A percentile compares a stretch with the other conserved stretches of the same genome.
phyloP scores from a whole-genome alignment of 2,888 invertebrate genomes.

The Nomada fucata region DNA sequence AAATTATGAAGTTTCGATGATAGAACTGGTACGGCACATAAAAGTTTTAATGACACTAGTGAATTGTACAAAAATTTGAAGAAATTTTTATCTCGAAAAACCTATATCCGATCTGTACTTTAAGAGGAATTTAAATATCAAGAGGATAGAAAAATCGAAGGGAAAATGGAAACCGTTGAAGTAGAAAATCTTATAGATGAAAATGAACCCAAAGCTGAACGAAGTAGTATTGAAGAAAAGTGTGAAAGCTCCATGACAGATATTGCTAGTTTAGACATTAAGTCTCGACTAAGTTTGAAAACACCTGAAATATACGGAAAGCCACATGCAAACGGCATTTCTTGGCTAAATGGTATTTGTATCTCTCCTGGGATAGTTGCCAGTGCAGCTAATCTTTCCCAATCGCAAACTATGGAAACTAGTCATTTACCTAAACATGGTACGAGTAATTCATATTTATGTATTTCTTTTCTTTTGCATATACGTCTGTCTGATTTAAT shows the following conservation, averaged over 20 bases:
- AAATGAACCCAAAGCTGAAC: constrained; percentile 61
- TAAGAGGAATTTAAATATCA: constrained; percentile 37
- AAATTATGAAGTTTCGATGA: constrained; percentile 81
- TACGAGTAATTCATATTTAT: constrained; percentile 56
- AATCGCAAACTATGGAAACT: constrained; percentile 77
- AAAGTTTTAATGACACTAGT: constrained; percentile 66
- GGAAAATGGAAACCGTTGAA: constrained; percentile 69
- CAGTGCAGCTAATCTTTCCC: constrained; percentile 66
- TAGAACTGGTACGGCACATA: constrained; percentile 68
- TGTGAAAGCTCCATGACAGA: constrained; percentile 71
- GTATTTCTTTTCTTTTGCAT: background rate
- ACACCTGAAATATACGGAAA: constrained; percentile 61
- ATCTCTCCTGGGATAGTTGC: constrained; percentile 73
- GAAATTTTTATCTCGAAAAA: constrained; percentile 44
- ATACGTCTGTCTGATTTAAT: background rate
- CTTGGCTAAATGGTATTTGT: constrained; percentile 79
- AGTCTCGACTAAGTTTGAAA: constrained; percentile 77
- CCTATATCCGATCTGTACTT: constrained; percentile 40
- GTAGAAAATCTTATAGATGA: constrained; percentile 63
- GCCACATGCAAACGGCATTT: constrained; percentile 76
- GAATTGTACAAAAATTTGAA: constrained; percentile 45
- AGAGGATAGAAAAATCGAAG: constrained; percentile 48
- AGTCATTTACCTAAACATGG: constrained; percentile 81
- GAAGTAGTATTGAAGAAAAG: constrained; percentile 70
- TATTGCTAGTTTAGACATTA: constrained; percentile 77